Evolutionary conservation across 2,113 vertebrate genomes (phyloP), one percentile per base, ranked within the genome.

Genomic region (Aphelocoma coerulescens): DNA sequence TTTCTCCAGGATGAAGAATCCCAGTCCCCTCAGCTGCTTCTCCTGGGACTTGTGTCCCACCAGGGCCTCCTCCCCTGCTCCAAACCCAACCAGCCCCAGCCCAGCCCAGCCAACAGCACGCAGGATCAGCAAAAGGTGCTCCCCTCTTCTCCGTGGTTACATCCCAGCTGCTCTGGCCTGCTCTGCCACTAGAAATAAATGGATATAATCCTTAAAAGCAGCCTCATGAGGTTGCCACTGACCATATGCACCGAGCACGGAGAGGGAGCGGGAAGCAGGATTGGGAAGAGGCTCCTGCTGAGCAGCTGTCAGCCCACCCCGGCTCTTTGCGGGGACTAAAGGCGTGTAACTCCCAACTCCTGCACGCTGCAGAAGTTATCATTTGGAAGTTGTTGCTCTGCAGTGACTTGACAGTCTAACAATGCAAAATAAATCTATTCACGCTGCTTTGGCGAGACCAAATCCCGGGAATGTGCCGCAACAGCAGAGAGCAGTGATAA

Each of bases 391-490:
- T 97, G 97, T 97, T 97, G 96, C 96, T 98, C 94, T 91, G 94
- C 97, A 96, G 95, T 80, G 96, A 54, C 94, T 97, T 97, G 98
- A 98, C 97, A 98, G 97, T 76, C 96, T 94, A 98, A 98, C 97
- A 98, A 98, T 97, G 93, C 96, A 97, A 97, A 97, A 97, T 97
- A 97, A 98, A 98, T 97, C 97, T 95, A 91, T 97, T 98, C 97
- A 97, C 5, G 54, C 97, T 95, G 97, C 97, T 97, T 91, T 75
- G 95, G 98, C 62, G 61, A 97, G 97, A 88, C 88, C 57, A 73
- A 96, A 93, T 96, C 93, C 96, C 23, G 69, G 94, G 95, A 98
- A 97, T 78, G 92, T 79, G 97, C 95, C 73, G 91, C 94, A 85
- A 94, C 93, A 97, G 97, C 74, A 65, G 96, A 98, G 96, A 96